Percentiles rank a stretch among this genome's conserved stretches.
phyloP scores from a whole-genome alignment of 2,797 vertebrate species.

The Chiropotes sagulatus region DNA sequence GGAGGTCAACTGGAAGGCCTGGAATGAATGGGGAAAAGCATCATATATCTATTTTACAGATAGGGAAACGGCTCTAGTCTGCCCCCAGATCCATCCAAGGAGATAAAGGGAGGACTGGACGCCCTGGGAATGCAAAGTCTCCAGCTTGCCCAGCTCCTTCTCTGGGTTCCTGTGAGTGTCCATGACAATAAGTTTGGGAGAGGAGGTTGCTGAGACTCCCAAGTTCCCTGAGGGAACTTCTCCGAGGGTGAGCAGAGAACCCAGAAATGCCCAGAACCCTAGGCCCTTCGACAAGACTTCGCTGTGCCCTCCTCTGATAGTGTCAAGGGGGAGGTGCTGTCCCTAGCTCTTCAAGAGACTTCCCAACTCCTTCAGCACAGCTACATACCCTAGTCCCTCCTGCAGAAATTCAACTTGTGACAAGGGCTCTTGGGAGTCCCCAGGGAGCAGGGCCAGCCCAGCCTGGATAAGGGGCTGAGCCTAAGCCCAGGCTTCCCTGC shows the following conservation, averaged over 20 bases:
- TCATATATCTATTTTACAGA: not conserved
- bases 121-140: not conserved
- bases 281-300: not conserved
- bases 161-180: not conserved
- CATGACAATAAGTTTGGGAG: too few species aligned
- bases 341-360: not conserved
- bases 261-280: not conserved
- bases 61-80: not conserved
- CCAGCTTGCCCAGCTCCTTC: not conserved
- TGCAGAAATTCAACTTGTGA: not conserved
- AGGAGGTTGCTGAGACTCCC: not conserved
- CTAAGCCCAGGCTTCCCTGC: not conserved
- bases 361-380: not conserved
- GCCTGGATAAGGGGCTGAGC: not conserved
- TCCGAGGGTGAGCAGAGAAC: not conserved
- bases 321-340: not conserved
- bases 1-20: not conserved
- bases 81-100: not conserved
- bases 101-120: not conserved
- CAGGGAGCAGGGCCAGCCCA: not conserved
- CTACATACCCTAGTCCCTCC: not conserved
- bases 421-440: not conserved
- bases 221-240: not conserved
- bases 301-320: not conserved
- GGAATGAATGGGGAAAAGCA: not conserved